Evolutionary conservation across 2,113 vertebrate species (phyloP).

Genomic region (Cyprinodon brontotheroides): DNA sequence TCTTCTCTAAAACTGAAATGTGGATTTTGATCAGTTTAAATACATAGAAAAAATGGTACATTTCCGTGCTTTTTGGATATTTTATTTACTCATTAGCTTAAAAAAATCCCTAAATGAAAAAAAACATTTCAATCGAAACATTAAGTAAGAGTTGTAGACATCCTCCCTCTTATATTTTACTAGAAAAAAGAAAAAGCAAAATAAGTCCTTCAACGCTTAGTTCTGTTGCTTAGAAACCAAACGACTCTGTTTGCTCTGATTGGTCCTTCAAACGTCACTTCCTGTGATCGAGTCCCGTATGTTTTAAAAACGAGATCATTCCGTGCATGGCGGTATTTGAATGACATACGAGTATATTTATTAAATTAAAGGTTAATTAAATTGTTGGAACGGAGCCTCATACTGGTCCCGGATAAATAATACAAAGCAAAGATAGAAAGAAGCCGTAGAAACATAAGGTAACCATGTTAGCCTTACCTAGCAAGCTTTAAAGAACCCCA

Average conservation of each 20-base stretch:
- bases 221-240: slow-evolving; percentile 69
- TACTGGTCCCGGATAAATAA: neutral
- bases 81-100: neutral
- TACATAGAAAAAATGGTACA: too few relatives aligned
- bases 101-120: too few relatives aligned
- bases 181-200: neutral
- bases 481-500: neutral
- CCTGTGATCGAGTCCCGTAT: slow-evolving; percentile 37
- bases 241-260: slow-evolving; percentile 34
- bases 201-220: slow-evolving; percentile 36
- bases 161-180: neutral
- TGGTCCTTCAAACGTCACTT: slow-evolving; percentile 48
- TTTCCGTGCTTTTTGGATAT: too few relatives aligned
- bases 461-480: slow-evolving; percentile 17
- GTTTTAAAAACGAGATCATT: slow-evolving; percentile 18
- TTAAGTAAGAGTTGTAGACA: neutral
- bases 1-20: too few relatives aligned
- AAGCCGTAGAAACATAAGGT: neutral
- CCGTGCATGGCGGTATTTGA: neutral
- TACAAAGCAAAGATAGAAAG: neutral
- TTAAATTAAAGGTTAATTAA: slow-evolving; percentile 37
- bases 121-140: neutral
- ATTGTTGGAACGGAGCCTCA: neutral
- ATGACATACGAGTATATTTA: neutral
- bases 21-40: too few relatives aligned